A percentile compares a stretch with the other conserved stretches of the same genome.
phyloP scores from a whole-genome alignment of 1,140 invertebrate species.

The Drosophila bocqueti region DNA sequence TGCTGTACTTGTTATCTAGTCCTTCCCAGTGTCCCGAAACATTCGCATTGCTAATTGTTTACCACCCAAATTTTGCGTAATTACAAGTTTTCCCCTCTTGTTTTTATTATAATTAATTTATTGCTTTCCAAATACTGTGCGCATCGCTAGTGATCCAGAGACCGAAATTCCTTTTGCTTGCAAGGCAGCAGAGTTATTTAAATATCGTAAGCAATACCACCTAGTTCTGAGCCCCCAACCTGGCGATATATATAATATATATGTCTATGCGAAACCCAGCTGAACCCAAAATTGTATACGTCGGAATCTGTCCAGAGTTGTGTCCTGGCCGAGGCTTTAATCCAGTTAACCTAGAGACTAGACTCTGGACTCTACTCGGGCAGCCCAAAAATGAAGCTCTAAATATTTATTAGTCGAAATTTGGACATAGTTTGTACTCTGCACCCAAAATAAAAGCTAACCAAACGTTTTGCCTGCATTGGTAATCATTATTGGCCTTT shows the following conservation, averaged over 20 bases:
- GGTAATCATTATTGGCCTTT: not conserved
- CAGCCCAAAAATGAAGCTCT: conserved; percentile 27
- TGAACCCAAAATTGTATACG: conserved; percentile 57
- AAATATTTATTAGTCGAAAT: conserved; percentile 38
- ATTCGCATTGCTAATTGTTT: conserved; percentile 28
- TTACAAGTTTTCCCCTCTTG: not conserved
- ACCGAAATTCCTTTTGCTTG: conserved; percentile 45
- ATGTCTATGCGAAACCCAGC: conserved; percentile 16
- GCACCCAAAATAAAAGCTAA: conserved; percentile 48
- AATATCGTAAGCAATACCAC: conserved; percentile 26
- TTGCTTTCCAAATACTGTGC: conserved; percentile 8
- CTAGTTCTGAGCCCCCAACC: conserved; percentile 24
- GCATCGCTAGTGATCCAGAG: conserved; percentile 13
- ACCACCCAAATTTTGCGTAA: conserved; percentile 1
- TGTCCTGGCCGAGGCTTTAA: conserved; percentile 6
- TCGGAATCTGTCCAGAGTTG: conserved; percentile 19
- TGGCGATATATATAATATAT: not conserved
- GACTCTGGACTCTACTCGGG: conserved; percentile 7
- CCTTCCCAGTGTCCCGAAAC: conserved; percentile 42
- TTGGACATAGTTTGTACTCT: conserved; percentile 46
- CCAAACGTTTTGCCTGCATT: conserved; percentile 34
- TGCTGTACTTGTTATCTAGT: conserved; percentile 59
- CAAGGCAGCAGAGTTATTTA: conserved; percentile 50
- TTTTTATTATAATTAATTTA: conserved; percentile 1
- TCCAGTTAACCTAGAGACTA: conserved; percentile 5